phyloP scores from a whole-genome alignment of 2,113 vertebrate genomes.

The rat (Rattus norvegicus) region GRCr8 NC_086034.1:4319501-4320000 shows the following conservation, averaged over 20 bases:
- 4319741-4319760: constrained; percentile 82
- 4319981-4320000: not conserved
- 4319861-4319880: constrained; percentile 77
- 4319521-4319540: constrained; percentile 57
- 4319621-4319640: constrained; percentile 64
- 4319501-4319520: constrained; percentile 40
- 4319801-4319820: constrained; percentile 71
- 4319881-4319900: constrained; percentile 70
- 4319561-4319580: constrained; percentile 13
- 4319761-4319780: constrained; percentile 81
- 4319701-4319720: constrained; percentile 82
- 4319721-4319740: constrained; percentile 82
- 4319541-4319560: constrained; percentile 58
- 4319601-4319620: constrained; percentile 48
- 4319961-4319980: not conserved
- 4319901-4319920: constrained; percentile 56
- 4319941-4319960: not conserved
- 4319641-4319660: constrained; percentile 80
- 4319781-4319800: constrained; percentile 73
- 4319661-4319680: constrained; percentile 78
- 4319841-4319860: constrained; percentile 71
- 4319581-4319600: constrained; percentile 53
- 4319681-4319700: constrained; percentile 85
- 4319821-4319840: constrained; percentile 69
- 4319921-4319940: constrained; percentile 67